Conservation (phyloP, 1,140 invertebrate genomes). For the Sipha flava region DNA sequence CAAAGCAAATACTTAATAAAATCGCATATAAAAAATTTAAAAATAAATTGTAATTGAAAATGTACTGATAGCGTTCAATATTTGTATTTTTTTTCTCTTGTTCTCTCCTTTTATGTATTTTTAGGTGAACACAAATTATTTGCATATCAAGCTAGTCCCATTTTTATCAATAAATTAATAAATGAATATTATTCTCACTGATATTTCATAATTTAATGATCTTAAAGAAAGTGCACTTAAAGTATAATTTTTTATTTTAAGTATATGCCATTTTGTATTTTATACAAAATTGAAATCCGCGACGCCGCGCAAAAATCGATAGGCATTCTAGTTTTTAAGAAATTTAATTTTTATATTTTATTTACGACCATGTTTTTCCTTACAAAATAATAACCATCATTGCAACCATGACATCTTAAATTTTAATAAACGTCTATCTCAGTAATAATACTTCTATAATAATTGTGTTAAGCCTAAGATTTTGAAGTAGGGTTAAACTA, state of each 20-base stretch:
- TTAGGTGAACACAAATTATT: no score
- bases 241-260: not conserved
- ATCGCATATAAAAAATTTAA: no score
- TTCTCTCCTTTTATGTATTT: no score
- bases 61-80: no score
- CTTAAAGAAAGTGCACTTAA: no score
- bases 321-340: not conserved
- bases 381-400: not conserved
- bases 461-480: not conserved
- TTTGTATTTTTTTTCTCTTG: no score
- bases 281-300: not conserved
- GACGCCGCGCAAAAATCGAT: not conserved
- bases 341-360: not conserved
- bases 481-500: not conserved
- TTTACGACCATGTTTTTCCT: not conserved
- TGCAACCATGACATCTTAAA: not conserved
- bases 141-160: no score
- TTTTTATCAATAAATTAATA: no score
- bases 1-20: no score
- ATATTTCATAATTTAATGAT: no score
- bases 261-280: not conserved
- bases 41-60: no score
- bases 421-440: not conserved
- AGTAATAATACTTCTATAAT: not conserved
- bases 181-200: no score